Percentiles rank a stretch among this genome's conserved stretches.
Conservation (phyloP, 2,113 vertebrate genomes). For the Pimephales promelas region DNA sequence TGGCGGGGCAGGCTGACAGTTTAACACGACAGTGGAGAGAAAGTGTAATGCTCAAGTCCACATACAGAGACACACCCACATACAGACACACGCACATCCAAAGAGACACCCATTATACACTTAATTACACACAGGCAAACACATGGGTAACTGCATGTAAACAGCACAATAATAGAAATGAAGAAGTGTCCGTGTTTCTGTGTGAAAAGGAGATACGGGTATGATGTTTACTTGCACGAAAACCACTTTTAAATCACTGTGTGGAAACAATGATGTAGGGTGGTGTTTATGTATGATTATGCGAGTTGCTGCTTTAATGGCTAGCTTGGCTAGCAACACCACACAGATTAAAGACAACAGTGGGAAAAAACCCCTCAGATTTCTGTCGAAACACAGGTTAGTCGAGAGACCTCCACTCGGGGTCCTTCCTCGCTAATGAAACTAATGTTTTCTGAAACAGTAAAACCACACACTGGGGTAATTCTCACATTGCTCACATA, state of each 20-base stretch:
- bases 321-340: constrained; percentile 3
- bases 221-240: constrained; percentile 18
- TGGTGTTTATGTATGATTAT: constrained; percentile 21
- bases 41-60: constrained; percentile 6
- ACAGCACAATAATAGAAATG: constrained; percentile 20
- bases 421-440: constrained; percentile 24
- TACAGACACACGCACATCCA: neutral
- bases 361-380: neutral
- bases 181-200: constrained; percentile 8
- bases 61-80: constrained; percentile 19
- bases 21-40: constrained; percentile 22
- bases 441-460: neutral
- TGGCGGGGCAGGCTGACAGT: neutral
- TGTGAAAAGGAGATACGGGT: constrained; percentile 8
- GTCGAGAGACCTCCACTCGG: neutral
- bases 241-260: constrained; percentile 14
- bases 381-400: neutral
- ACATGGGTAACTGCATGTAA: neutral
- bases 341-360: neutral
- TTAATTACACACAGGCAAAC: neutral
- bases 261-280: constrained; percentile 5
- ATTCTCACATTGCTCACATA: constrained; percentile 16
- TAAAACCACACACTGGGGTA: neutral
- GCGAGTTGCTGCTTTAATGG: constrained; percentile 14
- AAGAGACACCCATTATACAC: neutral